Conservation (phyloP, 2,113 vertebrate genomes). For the Neogobius melanostomus region DNA sequence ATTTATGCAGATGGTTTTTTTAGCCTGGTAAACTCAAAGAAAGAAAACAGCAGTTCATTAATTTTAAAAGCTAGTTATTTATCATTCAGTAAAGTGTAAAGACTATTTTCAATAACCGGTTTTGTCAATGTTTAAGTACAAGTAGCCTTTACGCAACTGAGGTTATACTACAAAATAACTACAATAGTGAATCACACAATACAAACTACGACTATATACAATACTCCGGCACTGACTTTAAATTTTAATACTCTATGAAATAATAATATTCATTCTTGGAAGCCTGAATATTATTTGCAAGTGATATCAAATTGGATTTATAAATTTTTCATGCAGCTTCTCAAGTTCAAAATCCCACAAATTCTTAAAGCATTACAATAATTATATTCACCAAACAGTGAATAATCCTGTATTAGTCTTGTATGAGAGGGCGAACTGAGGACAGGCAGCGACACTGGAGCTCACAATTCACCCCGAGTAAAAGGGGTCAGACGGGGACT, state of each 20-base stretch:
- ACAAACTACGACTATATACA: too few species aligned
- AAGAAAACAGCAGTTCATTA: too few species aligned
- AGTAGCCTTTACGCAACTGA: too few species aligned
- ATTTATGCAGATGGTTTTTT: too few species aligned
- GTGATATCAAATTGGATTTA: conserved; percentile 4
- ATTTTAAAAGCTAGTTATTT: too few species aligned
- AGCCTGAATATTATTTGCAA: conserved; percentile 5
- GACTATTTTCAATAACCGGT: too few species aligned
- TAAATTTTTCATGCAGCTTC: neutral
- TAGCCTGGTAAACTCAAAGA: too few species aligned
- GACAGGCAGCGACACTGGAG: neutral
- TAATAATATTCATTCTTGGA: neutral
- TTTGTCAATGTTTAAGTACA: too few species aligned
- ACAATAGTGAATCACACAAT: too few species aligned
- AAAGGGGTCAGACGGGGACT: neutral
- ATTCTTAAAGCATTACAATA: conserved; percentile 2
- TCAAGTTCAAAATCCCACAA: conserved; percentile 4
- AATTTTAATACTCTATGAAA: neutral
- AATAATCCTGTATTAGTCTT: neutral
- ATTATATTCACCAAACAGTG: neutral
- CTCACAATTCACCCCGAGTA: neutral
- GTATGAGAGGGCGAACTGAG: neutral
- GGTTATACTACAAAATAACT: too few species aligned
- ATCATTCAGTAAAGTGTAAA: too few species aligned
- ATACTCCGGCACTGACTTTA: neutral